Evolutionary conservation across 2,797 vertebrate species (phyloP), one percentile per base, ranked within the genome.

Genomic region (Danio albolineatus): DNA sequence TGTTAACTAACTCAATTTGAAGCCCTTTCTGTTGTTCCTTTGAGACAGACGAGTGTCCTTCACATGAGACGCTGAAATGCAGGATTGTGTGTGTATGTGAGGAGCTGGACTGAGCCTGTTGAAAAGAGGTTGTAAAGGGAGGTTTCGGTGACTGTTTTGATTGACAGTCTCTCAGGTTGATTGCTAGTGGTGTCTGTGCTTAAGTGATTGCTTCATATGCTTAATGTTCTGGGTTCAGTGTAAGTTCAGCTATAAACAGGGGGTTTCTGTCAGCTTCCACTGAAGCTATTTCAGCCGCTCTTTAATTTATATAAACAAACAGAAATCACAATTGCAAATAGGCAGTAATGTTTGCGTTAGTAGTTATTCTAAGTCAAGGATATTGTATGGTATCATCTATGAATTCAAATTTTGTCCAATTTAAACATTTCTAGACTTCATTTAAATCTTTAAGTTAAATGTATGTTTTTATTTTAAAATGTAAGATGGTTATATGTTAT

Each of bases 1-100:
- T 28, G 54, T 59, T 51, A 59, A 38, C 51, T 80, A 80, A 80
- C 48, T 77, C 16, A 17, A 61, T 77, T 72, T 70, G 17, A 28
- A 7, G 28, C 17, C 8, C 38, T 62, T n/a, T 64, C 6, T 17
- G 9, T 21, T 51, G 72, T 44, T 56, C 4, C 10, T 60, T 62
- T 21, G 17, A 56, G 19, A 56, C 14, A 41, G 48, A 60, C 46
- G 43, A 16, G 36, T 7, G 36, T 46, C 13, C 44, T 46, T 41
- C n/a, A 53, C 54, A 46, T 41, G 16, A 39, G 17, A 57, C 44
- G 39, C 19, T 19, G 5, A 44, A 59, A n/a, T 48, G 19, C 17
- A 36, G 28, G 13, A 46, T 10, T 72, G 4, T 59, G 19, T 16
- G 17, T 2, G 1, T 2, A 60, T 73, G 16, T 4, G 8, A 51